phyloP scores from a whole-genome alignment of 2,797 vertebrate species.

The Acanthiza pusilla region DNA sequence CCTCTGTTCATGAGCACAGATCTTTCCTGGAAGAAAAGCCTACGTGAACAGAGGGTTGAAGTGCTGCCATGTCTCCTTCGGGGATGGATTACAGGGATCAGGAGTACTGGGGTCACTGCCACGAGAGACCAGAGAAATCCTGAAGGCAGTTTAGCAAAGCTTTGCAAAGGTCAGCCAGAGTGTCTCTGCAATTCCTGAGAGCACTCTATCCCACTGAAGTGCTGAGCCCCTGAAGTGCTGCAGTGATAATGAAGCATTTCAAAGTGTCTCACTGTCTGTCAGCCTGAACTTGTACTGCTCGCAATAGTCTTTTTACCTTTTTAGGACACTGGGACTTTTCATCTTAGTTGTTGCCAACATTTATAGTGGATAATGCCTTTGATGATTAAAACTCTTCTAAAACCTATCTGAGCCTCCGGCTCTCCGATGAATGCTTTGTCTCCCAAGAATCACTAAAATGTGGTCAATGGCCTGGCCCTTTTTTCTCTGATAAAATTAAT shows the following conservation, averaged over 20 bases:
- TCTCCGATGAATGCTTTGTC: background rate
- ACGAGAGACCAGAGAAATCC: background rate
- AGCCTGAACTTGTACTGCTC: background rate
- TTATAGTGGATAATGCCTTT: background rate
- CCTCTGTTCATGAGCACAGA: background rate
- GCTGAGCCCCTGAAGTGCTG: background rate
- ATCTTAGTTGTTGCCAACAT: background rate
- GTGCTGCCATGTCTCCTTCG: background rate
- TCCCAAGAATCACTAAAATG: background rate
- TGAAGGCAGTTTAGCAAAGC: background rate
- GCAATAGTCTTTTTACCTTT: background rate
- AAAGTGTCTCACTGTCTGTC: fast-evolving
- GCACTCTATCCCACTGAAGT: background rate
- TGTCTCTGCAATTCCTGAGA: background rate
- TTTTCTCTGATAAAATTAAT: background rate
- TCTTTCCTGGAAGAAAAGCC: background rate
- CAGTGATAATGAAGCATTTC: background rate
- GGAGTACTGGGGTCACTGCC: fast-evolving
- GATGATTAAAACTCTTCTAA: background rate
- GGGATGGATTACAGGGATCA: background rate
- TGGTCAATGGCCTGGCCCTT: background rate
- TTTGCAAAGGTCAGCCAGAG: background rate
- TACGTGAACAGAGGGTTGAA: background rate
- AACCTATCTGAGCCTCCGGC: background rate
- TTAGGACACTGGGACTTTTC: background rate